phyloP scores from a whole-genome alignment of 2,888 invertebrate genomes.

The Ceraclea dissimilis region DNA sequence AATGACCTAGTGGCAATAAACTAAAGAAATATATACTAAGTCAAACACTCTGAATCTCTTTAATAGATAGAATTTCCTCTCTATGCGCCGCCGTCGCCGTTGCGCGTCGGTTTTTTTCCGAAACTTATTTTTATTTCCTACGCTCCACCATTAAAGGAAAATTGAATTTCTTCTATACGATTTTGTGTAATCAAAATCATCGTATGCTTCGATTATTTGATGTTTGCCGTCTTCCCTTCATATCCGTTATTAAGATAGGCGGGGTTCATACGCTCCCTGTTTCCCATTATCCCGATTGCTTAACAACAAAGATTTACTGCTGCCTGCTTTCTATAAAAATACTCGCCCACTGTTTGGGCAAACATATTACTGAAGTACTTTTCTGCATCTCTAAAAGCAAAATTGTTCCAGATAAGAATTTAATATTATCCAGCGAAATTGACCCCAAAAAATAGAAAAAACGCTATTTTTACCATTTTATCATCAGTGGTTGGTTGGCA shows the following conservation, averaged over 20 bases:
- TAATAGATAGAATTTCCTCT: no score
- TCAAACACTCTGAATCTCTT: no score
- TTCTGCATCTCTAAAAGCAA: not conserved
- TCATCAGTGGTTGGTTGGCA: no score
- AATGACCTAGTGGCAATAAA: no score
- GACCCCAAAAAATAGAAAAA: no score
- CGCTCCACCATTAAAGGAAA: not conserved
- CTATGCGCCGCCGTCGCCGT: no score
- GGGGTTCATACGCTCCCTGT: not conserved
- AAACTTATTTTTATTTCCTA: not conserved
- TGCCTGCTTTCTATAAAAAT: slow-evolving; percentile 12
- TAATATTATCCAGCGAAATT: not conserved
- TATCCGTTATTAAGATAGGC: not conserved
- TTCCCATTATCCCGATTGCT: slow-evolving; percentile 24
- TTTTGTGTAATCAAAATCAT: not conserved
- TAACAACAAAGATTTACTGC: slow-evolving; percentile 25
- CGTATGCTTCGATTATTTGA: not conserved
- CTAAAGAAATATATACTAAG: no score
- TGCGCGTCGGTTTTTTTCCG: not conserved
- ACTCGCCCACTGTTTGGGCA: slow-evolving; percentile 6
- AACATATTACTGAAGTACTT: slow-evolving; percentile 9
- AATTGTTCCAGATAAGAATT: not conserved
- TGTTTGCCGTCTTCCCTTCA: not conserved
- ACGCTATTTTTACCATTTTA: no score
- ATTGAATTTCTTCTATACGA: not conserved